Base-by-base conservation (phyloP, 2,888 invertebrate species). In the Lasioglossum malachurum region DNA sequence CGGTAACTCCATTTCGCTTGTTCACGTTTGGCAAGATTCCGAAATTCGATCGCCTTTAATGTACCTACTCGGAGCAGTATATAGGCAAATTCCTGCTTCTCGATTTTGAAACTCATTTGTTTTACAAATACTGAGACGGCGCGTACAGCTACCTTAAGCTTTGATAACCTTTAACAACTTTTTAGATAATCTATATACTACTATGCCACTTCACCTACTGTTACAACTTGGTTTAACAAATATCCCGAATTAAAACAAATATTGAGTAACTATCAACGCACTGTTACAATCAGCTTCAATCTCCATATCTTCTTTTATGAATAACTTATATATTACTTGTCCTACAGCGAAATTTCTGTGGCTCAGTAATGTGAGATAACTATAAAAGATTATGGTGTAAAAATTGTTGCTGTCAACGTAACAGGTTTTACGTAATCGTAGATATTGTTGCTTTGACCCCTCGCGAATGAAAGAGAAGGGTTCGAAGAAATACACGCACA, bases 1-100 rank as follows among this genome's bases (percentile, higher is more conserved):
- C 74, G 53, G 14, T 31, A 44, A 38, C 60, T 41, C 14, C 19
- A 74, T 71, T 71, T 60, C 49, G 44, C 41, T 77, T 46, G 46
- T 78, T 44, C 69, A 4, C 74, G 16, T 46, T 83, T 78, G 82
- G 71, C 75, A 64, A 27, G 49, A 75, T 35, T 57, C 57, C 84
- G 73, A 69, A 73, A 74, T 69, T 57, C 41, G 27, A 69, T 73
- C 53, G 57, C n/a, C 12, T 64, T 64, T 73, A 78, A 82, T 73
- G 72, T 49, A 73, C 7, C 64, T 8, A 31, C 41, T 41, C n/a
- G 12, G 12, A n/a, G 64, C 46, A 64, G 35, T 60, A 27, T 72
- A 75, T 41, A 31, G 38, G 16, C 12, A 38, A 44, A 75, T 44
- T 35, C 14, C n/a, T 14, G 23, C 41, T 31, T 14, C 57, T 8